Evolutionary conservation across 2,797 vertebrate genomes (phyloP).

Genomic region (Triplophysa bombifrons): DNA sequence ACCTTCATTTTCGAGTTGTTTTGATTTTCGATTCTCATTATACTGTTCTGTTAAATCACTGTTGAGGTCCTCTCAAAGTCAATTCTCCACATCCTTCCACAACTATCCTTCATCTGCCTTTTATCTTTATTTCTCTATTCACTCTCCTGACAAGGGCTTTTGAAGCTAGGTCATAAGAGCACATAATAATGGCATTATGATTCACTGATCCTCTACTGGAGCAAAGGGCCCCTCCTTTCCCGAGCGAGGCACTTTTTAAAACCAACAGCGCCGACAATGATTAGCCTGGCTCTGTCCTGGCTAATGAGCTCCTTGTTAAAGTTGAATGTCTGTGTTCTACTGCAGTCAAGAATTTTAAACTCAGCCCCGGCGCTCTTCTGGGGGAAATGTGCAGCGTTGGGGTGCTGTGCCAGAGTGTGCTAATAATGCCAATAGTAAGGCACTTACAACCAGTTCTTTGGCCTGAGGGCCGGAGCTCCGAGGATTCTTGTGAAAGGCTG

Average conservation of each 20-base stretch:
- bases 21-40: constrained; percentile 25
- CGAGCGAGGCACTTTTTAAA: constrained; percentile 62
- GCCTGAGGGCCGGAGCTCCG: constrained; percentile 12
- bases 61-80: constrained; percentile 24
- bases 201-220: constrained; percentile 46
- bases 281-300: constrained; percentile 61
- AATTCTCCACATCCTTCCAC: constrained; percentile 25
- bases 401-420: constrained; percentile 8
- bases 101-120: constrained; percentile 32
- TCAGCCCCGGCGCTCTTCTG: constrained; percentile 33
- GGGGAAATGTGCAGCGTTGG: constrained; percentile 21
- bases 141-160: constrained; percentile 33
- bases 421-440: constrained; percentile 35
- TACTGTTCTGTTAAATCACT: not conserved
- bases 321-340: constrained; percentile 72
- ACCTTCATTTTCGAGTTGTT: constrained; percentile 19
- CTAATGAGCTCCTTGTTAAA: constrained; percentile 72
- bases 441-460: constrained; percentile 27
- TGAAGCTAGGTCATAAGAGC: constrained; percentile 37
- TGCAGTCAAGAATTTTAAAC: constrained; percentile 70
- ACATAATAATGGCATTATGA: constrained; percentile 45
- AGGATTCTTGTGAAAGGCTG: constrained; percentile 9
- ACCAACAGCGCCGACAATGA: constrained; percentile 62
- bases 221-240: constrained; percentile 38
- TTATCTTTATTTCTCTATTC: constrained; percentile 42